phyloP scores from a whole-genome alignment of 2,888 invertebrate species.

The Endomychus coccineus region DNA sequence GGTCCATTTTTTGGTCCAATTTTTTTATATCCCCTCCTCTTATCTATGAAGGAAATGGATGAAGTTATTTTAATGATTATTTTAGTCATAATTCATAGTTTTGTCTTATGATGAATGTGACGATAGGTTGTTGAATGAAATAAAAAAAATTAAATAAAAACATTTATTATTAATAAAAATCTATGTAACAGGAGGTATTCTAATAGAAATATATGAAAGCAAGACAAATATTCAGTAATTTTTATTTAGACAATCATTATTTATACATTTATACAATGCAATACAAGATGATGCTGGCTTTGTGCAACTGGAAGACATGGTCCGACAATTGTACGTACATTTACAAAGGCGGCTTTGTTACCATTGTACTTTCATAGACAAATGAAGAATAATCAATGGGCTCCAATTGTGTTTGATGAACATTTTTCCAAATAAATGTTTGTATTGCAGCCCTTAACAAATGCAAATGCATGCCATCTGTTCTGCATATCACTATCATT shows the following conservation, averaged over 20 bases:
- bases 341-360: constrained; percentile 18
- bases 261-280: constrained; percentile 14
- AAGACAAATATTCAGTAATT: too few relatives aligned
- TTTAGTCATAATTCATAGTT: constrained; percentile 2
- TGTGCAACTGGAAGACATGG: constrained; percentile 18
- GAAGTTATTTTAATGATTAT: constrained; percentile 7
- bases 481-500: constrained; percentile 16
- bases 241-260: constrained; percentile 12
- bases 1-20: constrained; percentile 10
- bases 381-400: constrained; percentile 13
- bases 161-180: not conserved
- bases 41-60: not conserved
- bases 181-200: not conserved
- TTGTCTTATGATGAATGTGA: constrained; percentile 2
- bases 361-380: constrained; percentile 12
- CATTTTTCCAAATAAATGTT: constrained; percentile 12
- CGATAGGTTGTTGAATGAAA: not conserved
- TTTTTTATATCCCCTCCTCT: constrained; percentile 1
- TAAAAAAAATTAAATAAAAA: constrained; percentile 3
- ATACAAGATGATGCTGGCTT: constrained; percentile 11
- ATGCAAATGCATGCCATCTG: constrained; percentile 21
- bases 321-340: constrained; percentile 16
- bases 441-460: constrained; percentile 19
- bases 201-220: constrained; percentile 2
- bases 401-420: constrained; percentile 16